Conservation (phyloP, 2,888 invertebrate genomes). For the Clivina fossor region DNA sequence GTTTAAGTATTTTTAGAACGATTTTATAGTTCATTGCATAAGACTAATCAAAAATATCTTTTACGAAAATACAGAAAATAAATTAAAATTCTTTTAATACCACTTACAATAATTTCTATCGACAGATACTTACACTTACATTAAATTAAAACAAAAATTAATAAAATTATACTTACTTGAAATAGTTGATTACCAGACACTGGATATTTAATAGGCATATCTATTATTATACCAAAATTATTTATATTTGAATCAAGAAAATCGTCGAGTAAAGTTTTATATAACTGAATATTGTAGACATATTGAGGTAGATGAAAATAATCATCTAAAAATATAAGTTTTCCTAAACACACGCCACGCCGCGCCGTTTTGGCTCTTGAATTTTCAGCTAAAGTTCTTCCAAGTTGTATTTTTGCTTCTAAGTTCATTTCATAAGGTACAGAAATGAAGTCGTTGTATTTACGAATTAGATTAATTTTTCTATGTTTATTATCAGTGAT, state of each 20-base stretch:
- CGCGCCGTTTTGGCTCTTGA: no score
- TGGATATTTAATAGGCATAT: slow-evolving; percentile 23
- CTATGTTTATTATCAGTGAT: slow-evolving; percentile 15
- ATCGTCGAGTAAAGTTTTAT: slow-evolving; percentile 6
- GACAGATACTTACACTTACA: no score
- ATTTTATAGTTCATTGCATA: no score
- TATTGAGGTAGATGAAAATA: slow-evolving; percentile 27
- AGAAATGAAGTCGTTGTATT: slow-evolving; percentile 25
- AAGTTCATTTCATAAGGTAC: slow-evolving; percentile 20
- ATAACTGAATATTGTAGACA: slow-evolving; percentile 20
- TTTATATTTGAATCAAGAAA: slow-evolving; percentile 9
- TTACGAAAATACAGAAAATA: no score
- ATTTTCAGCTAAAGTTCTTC: slow-evolving; percentile 16
- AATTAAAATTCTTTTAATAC: no score
- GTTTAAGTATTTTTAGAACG: no score
- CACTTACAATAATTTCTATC: no score
- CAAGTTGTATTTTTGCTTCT: slow-evolving; percentile 17
- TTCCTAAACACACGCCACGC: slow-evolving; percentile 21
- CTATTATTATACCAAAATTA: slow-evolving; percentile 16
- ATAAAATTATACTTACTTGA: no score
- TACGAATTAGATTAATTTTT: slow-evolving; percentile 25
- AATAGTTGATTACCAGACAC: slow-evolving; percentile 18
- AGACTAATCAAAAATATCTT: no score
- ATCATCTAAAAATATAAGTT: slow-evolving; percentile 24
- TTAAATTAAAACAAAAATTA: no score